Evolutionary conservation across 2,888 invertebrate genomes (phyloP), one percentile per base, ranked within the genome.

Genomic region (Alviniconcha strummeri): DNA sequence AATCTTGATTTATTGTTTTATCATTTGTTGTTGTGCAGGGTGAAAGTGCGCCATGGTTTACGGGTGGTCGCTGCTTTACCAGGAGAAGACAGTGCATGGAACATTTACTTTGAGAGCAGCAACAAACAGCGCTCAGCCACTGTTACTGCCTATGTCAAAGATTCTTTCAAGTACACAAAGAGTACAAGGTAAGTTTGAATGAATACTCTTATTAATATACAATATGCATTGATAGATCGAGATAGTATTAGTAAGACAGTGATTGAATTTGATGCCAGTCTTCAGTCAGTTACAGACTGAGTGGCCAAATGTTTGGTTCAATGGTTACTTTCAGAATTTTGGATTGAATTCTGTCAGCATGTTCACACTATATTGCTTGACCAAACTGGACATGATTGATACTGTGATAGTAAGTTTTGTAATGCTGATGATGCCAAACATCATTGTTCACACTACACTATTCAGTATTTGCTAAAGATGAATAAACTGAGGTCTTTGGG

Each of bases 41-140:
- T 97, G 87, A 96, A 97, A 88, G 98, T 98, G 82, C 97, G 98
- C 94, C 96, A 97, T 81, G 98, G 98, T 0, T 94, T 98, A 84
- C 95, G 96, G 87, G 96, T 98, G 89, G 95, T 98, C 92, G 97
- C 97, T 87, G 97, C 97, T 55, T 96, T 97, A 81, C 96, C 96
- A 56, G 93, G 96, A 95, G 90, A 96, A 94, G 92, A 94, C 89
- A 96, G 95, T 83, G 95, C 96, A 85, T 98, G 98, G 98, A 97
- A 96, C 89, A 96, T 98, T 88, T 97, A 97, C 54, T 96, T 97
- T 78, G 98, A 98, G 91, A 95, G 96, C 88, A 97, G 96, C 93
- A 96, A 97, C 81, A 96, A 97, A 92, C 96, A 97, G 88, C 97
- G 97, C 4, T 96, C 96, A 3, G 98, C 97, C 57, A 97, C 97